Conservation (phyloP, 2,888 invertebrate species). For the Ennomos erosarius region DNA sequence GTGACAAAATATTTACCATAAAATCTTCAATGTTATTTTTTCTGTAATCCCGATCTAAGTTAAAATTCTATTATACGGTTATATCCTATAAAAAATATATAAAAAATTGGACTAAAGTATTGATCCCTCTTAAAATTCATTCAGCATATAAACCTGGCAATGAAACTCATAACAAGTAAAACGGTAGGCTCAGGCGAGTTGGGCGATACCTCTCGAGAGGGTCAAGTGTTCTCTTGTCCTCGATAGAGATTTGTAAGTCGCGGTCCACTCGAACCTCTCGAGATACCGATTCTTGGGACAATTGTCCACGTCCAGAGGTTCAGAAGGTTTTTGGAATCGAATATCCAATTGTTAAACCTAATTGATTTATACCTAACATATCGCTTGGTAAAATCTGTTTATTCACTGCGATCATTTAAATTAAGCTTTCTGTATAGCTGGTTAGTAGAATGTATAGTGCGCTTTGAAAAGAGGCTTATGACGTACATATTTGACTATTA, state of each 20-base stretch:
- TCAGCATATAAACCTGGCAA: constrained; percentile 8
- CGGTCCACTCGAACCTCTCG: constrained; percentile 63
- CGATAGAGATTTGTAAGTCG: constrained; percentile 69
- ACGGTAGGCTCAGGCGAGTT: constrained; percentile 32
- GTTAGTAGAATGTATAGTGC: too few relatives aligned
- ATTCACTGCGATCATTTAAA: too few relatives aligned
- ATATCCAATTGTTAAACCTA: constrained; percentile 19
- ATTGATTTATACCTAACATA: background rate
- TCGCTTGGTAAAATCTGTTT: background rate
- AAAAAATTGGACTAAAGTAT: constrained; percentile 7
- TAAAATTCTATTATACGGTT: too few relatives aligned
- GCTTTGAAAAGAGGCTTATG: too few relatives aligned
- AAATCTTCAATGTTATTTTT: too few relatives aligned
- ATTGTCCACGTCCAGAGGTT: constrained; percentile 59
- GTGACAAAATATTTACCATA: too few relatives aligned
- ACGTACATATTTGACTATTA: too few relatives aligned
- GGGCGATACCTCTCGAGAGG: constrained; percentile 50
- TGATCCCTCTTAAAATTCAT: constrained; percentile 17
- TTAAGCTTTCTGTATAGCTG: too few relatives aligned
- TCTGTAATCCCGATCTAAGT: too few relatives aligned
- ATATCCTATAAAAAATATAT: too few relatives aligned
- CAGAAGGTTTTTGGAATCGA: constrained; percentile 39
- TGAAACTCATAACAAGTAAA: constrained; percentile 28
- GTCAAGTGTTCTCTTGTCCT: constrained; percentile 71
- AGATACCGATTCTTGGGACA: constrained; percentile 55